A percentile compares a stretch with the other conserved stretches of the same genome.
Evolutionary conservation across 2,113 vertebrate genomes (phyloP).

Genomic region (Reinhardtius hippoglossoides): DNA sequence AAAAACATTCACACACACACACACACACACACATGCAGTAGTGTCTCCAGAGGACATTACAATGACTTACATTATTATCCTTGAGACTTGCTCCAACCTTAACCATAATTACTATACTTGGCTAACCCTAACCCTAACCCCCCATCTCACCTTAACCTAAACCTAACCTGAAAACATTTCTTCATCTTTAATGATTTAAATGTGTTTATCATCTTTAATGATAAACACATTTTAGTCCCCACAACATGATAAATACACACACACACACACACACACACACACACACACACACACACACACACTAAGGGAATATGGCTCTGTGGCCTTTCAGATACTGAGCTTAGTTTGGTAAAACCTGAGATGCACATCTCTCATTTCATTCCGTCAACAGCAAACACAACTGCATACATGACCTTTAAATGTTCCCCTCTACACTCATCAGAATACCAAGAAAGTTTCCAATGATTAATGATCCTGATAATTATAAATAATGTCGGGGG

Average conservation of each 20-base stretch:
- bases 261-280: constrained; percentile 14
- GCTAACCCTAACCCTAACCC: background rate
- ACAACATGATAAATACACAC: background rate
- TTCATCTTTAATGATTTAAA: background rate
- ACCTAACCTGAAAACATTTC: background rate
- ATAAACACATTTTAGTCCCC: background rate
- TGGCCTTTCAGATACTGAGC: constrained; percentile 13
- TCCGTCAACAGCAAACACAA: constrained; percentile 6
- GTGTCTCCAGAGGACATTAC: background rate
- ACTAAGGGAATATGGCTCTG: constrained; percentile 21
- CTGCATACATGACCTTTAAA: constrained; percentile 17
- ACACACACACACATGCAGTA: constrained; percentile 18
- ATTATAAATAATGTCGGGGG: constrained; percentile 3
- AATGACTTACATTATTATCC: too few species aligned
- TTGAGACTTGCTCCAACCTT: too few species aligned
- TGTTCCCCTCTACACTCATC: background rate
- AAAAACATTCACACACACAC: constrained; percentile 23
- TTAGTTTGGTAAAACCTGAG: constrained; percentile 9
- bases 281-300: constrained; percentile 12
- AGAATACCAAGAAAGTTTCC: background rate
- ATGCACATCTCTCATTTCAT: constrained; percentile 9
- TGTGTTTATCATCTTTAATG: background rate
- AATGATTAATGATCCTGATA: constrained; percentile 27
- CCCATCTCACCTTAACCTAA: background rate
- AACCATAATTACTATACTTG: too few species aligned